Base-by-base conservation (phyloP, 2,797 vertebrate genomes). In the Hippopotamyrus pictus region DNA sequence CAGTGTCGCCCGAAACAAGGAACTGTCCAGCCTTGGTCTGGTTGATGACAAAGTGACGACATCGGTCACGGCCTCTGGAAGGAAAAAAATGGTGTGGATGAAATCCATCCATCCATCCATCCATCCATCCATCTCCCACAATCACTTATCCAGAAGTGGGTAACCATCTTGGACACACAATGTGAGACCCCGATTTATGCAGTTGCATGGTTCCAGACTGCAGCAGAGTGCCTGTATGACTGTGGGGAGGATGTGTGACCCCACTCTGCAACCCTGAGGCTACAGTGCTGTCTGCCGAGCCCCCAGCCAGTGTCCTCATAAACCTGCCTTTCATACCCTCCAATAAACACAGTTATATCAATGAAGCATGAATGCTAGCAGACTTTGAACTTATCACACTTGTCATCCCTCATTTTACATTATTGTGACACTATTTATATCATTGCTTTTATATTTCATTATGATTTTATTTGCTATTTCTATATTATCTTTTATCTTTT, bases 31-130 rank as follows among this genome's bases (percentile, higher is more conserved):
- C 92, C 88, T 90, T 94, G 46, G 92, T 95, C 91, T 96, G 96
- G 91, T 92, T 97, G 91, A 98, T 97, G 89, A 97, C 94, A 90
- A 98, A 98, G 91, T 98, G 97, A 4, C 97, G 95, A 91, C 96
- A 98, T 3, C 97, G 95, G 88, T 98, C 95, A 0, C 90, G 93
- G 14, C 97, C 97, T 93, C 97, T 98, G 93, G 25, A 94, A 90
- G 41, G 90, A 90, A 69, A n/a, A 3, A 69, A 29, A 69, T 1
- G 4, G 25, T 69, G 9, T 69, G 3, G 62, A 33, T 69, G 11
- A 33, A 33, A 29, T 69, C 62, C 0, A 1, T 33, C 62, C 9
- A 65, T 65, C 57, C 54, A 59, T 19, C 41, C 6, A 57, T 57
- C 54, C 19, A 57, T 57, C 62, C 22, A 69, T 73, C 65, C 11